Evolutionary conservation across 1,140 invertebrate genomes (phyloP), one percentile per base, ranked within the genome.

Genomic region (Lysiphlebus fabarum): DNA sequence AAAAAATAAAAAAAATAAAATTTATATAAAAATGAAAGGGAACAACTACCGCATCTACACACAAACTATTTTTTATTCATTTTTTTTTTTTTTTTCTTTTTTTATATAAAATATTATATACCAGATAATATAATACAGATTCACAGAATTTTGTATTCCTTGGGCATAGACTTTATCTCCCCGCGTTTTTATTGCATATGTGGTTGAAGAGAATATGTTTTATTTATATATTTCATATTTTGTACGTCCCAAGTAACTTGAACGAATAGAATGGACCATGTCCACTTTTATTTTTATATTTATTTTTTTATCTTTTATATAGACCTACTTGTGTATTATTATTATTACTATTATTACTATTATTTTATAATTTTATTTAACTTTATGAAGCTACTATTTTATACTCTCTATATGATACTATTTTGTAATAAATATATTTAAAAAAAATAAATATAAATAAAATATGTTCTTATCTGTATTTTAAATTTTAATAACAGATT

Each of bases 161-260:
- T 66, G 69, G 67, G 72, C 76, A 76, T 76, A 73, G 69, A 71
- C 73, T 74, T 79, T 77, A 77, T 79, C 76, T 79, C 71, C 70
- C 74, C 71, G 72, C 72, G 77, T 78, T 78, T 77, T 77, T 78
- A 77, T 77, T 73, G 68, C 74, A 74, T n/a, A n/a, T 71, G 64
- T 66, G 63, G 63, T 49, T 49, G 65, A 58, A 62, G 65, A 73
- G 73, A 76, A 76, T 77, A 77, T 76, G 71, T 79, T 77, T 76
- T 78, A 78, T 77, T 78, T 77, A 77, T 77, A 77, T 77, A 77
- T 73, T 79, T 76, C 74, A 76, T 78, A 78, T 75, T 78, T 43
- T 55, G 62, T 61, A 53, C 17, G 61, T 55, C 56, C 14, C 45
- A 50, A 58, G 49, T 41, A 48, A 58, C 56, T 36, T 43, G 33